Evolutionary conservation across 2,888 invertebrate genomes (phyloP).

Genomic region (Matsumyia berberina): DNA sequence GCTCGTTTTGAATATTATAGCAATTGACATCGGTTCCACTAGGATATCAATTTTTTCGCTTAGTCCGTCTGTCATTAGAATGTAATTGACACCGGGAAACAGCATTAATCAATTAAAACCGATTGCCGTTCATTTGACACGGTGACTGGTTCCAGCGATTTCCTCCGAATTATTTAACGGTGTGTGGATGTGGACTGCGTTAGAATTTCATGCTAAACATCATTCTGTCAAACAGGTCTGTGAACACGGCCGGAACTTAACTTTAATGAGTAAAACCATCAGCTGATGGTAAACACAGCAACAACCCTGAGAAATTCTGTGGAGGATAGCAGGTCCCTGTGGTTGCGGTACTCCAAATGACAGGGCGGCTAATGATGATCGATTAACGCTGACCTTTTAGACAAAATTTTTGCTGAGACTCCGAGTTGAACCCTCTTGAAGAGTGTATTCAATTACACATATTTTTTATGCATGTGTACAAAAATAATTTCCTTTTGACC

Average conservation of each 20-base stretch:
- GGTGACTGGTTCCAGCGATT: not conserved
- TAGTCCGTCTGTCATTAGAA: not conserved
- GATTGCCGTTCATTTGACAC: slow-evolving; percentile 2
- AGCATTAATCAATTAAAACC: slow-evolving; percentile 1
- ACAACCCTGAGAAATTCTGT: too few relatives aligned
- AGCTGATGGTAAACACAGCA: too few relatives aligned
- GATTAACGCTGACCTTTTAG: too few relatives aligned
- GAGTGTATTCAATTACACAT: slow-evolving; percentile 26
- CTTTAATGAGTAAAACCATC: not conserved
- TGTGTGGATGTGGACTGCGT: not conserved
- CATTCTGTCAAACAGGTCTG: not conserved
- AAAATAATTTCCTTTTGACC: not conserved
- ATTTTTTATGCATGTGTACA: not conserved
- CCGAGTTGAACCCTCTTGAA: not conserved
- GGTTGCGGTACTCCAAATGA: too few relatives aligned
- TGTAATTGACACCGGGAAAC: not conserved
- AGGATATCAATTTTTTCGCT: too few relatives aligned
- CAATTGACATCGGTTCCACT: not conserved
- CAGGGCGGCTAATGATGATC: too few relatives aligned
- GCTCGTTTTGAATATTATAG: not conserved
- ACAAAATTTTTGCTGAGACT: not conserved
- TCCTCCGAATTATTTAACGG: not conserved
- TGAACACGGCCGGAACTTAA: not conserved
- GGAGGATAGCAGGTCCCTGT: too few relatives aligned
- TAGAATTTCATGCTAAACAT: not conserved